These are phyloP conservation scores for Trogon melanurus DNA, from an alignment of 2,113 vertebrate genomes.

Conservation along the genomic window DNA sequence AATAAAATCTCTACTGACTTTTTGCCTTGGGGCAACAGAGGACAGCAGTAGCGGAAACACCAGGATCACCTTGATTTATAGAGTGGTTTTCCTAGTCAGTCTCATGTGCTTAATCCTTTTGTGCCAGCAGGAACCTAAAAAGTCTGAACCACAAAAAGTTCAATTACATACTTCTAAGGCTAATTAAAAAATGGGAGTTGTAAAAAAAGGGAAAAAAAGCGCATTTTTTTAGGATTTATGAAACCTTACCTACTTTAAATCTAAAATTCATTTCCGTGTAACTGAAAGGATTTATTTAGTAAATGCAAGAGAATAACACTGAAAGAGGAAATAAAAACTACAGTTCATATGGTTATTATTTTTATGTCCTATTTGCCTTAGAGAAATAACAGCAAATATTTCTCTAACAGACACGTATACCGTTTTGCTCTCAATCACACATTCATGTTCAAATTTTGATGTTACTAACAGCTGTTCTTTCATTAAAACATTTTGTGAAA, in stretches of 20 bases:
- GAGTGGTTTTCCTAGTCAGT: neutral
- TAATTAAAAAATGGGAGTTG: neutral
- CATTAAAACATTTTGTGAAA: neutral
- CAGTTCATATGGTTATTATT: neutral
- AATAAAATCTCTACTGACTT: neutral
- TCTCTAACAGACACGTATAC: neutral
- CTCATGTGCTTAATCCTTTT: neutral
- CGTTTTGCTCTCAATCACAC: neutral
- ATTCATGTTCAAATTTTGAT: slow-evolving; percentile 1
- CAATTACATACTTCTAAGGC: neutral
- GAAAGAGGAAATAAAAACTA: neutral
- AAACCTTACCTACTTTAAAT: neutral
- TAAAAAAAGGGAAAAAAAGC: neutral
- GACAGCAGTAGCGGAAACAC: accelerated
- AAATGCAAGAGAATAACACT: neutral
- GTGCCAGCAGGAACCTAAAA: neutral
- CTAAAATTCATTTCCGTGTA: neutral
- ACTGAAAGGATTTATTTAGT: neutral
- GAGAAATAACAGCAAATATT: neutral
- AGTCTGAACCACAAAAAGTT: neutral
- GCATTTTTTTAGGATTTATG: neutral
- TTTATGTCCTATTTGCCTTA: neutral
- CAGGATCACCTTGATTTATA: slow-evolving; percentile 25
- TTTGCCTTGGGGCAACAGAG: neutral
- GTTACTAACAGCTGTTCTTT: neutral